A percentile compares a stretch with the other conserved stretches of the same genome.
These are phyloP conservation scores for Oegoconia quadripuncta DNA, from an alignment of 2,888 invertebrate genomes.

Conservation along the genomic window DNA sequence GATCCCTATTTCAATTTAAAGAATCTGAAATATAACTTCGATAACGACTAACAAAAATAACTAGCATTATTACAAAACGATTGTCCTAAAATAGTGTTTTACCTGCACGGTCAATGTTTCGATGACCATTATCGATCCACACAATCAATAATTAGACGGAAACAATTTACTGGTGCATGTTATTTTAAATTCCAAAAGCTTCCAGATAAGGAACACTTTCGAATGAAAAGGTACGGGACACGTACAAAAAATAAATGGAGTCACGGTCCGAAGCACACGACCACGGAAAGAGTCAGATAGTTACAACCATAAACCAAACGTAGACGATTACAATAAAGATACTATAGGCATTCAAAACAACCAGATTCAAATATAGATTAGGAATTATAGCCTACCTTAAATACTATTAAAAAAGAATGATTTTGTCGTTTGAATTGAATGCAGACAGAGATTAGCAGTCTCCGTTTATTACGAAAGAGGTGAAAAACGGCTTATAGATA, in stretches of 20 bases:
- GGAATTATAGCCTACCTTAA: too few relatives aligned
- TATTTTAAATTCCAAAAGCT: slow-evolving; percentile 12
- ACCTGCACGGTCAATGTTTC: slow-evolving; percentile 8
- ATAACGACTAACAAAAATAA: neutral
- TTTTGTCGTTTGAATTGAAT: too few relatives aligned
- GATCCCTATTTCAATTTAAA: too few relatives aligned
- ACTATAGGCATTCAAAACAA: slow-evolving; percentile 14
- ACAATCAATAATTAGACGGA: slow-evolving; percentile 13
- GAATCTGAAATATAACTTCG: too few relatives aligned
- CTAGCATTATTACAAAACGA: slow-evolving; percentile 3
- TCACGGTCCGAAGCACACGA: slow-evolving; percentile 52
- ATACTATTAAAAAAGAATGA: too few relatives aligned
- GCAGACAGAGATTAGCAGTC: neutral
- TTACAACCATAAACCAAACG: slow-evolving; percentile 21
- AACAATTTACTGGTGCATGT: slow-evolving; percentile 7
- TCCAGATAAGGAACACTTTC: slow-evolving; percentile 24
- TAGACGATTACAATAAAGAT: slow-evolving; percentile 25
- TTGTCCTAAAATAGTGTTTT: slow-evolving; percentile 8
- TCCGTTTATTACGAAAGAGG: neutral
- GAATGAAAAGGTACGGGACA: slow-evolving; percentile 14
- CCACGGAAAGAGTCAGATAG: slow-evolving; percentile 34
- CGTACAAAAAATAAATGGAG: slow-evolving; percentile 38
- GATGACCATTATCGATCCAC: slow-evolving; percentile 11
- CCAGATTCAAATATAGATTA: neutral
- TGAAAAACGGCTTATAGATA: slow-evolving; percentile 26